Percentiles rank a stretch among this genome's conserved stretches.
phyloP scores from a whole-genome alignment of 2,888 invertebrate genomes.

The Pocota personata region DNA sequence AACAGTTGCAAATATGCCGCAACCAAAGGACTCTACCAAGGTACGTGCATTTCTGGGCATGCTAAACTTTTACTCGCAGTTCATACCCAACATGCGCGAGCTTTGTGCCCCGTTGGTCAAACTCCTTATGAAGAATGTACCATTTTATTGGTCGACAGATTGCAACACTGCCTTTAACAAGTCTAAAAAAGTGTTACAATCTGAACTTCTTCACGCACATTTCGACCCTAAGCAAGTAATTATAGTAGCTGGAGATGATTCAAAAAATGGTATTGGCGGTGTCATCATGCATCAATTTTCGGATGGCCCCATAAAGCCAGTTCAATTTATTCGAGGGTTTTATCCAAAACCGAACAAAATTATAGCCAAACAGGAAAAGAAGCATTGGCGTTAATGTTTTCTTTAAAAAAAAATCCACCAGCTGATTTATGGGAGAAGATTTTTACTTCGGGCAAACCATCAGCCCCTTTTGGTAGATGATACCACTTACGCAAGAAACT shows the following conservation, averaged over 20 bases:
- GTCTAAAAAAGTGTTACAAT: conserved; percentile 1
- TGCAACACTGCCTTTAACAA: conserved; percentile 3
- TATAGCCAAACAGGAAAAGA: conserved; percentile 76
- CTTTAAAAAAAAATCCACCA: conserved; percentile 64
- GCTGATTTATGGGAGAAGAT: conserved; percentile 71
- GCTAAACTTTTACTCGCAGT: conserved; percentile 25
- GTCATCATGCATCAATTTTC: conserved; percentile 32
- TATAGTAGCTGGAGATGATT: conserved; percentile 40
- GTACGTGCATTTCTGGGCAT: conserved; percentile 53
- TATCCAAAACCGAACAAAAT: conserved; percentile 12
- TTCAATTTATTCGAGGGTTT: background rate
- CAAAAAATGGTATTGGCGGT: conserved; percentile 34
- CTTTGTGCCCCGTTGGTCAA: background rate
- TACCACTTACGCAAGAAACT: background rate
- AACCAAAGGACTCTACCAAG: conserved; percentile 48
- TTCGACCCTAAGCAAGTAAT: conserved; percentile 31
- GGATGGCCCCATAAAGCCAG: too few relatives aligned
- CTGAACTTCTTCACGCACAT: conserved; percentile 15
- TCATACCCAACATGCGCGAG: conserved; percentile 19
- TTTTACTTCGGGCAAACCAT: background rate
- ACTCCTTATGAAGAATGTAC: background rate
- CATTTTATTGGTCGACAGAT: conserved; percentile 22
- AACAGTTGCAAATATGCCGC: conserved; percentile 59
- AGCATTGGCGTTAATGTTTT: conserved; percentile 4
- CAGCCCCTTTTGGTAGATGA: background rate